Evolutionary conservation across 2,888 invertebrate genomes (phyloP), one percentile per base, ranked within the genome.

Genomic region (Nephrocerus scutellatus): DNA sequence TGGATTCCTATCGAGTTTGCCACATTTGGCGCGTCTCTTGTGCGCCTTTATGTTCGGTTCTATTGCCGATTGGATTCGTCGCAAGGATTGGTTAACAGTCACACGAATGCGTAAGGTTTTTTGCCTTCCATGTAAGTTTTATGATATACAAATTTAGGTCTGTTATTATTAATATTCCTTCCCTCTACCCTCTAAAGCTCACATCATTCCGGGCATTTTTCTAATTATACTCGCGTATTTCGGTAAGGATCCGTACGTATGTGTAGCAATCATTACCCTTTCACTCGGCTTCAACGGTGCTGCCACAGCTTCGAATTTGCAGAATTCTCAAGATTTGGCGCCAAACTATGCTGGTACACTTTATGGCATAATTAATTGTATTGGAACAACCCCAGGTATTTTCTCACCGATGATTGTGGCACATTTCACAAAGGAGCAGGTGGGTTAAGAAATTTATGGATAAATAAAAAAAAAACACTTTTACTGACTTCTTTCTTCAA

Each of bases 271-370:
- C n/a, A 76, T 82, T 53, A 78, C 80, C 0, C 67, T 80, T 48
- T 80, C 82, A 1, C 70, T 82, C 62, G 82, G 81, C 1, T 75
- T 79, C 12, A 78, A 78, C 47, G 78, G 78, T 1, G 76, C 77
- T 2, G 76, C 77, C 1, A 76, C 77, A 0, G 63, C 76, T 10
- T 74, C 77, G 3, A 78, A 78, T 56, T 60, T 78, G 47, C 75
- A 76, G 46, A 77, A 77, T 49, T 66, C 76, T 31, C 78, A 85
- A 70, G 84, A 84, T 62, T 63, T 85, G 39, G 76, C 84, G 0
- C 84, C 84, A 1, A 82, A 78, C 53, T 84, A 75, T 55, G 82
- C 81, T 3, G 84, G 82, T 25, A 77, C 81, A 10, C 60, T 85
- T 8, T 80, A 81, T 49, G 84, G 84, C 6, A 77, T 84, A 2